These are phyloP conservation scores for Clivina fossor DNA, from an alignment of 2,888 invertebrate species.

Conservation along the genomic window DNA sequence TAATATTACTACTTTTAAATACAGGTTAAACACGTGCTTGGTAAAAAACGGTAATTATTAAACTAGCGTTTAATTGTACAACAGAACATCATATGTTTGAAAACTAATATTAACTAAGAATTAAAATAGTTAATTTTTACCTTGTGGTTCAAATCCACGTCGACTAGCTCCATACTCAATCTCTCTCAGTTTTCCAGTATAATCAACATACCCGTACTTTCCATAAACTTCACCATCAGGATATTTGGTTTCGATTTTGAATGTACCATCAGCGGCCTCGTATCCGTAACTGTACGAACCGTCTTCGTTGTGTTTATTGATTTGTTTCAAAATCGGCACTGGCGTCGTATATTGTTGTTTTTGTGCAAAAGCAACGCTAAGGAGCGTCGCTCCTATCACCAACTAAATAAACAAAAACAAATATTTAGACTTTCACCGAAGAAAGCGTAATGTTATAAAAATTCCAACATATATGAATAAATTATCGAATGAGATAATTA, in stretches of 20 bases:
- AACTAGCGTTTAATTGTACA: no score
- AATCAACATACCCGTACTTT: conserved; percentile 88
- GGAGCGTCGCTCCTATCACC: conserved; percentile 46
- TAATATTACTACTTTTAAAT: no score
- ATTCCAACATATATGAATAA: no score
- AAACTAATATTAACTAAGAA: no score
- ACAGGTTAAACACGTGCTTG: no score
- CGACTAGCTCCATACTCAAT: conserved; percentile 84
- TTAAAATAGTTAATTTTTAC: conserved; percentile 56
- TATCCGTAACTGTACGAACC: conserved; percentile 88
- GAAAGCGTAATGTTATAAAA: no score
- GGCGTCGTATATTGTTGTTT: conserved; percentile 68
- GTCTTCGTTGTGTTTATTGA: conserved; percentile 83
- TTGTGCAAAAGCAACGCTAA: conserved; percentile 45
- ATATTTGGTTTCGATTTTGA: conserved; percentile 86
- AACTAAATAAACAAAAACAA: conserved; percentile 45
- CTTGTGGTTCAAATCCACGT: conserved; percentile 80
- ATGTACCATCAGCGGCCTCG: conserved; percentile 83
- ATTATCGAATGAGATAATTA: no score
- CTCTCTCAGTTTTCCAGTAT: conserved; percentile 71
- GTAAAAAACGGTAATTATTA: no score
- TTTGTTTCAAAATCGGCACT: conserved; percentile 79
- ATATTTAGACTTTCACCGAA: no score
- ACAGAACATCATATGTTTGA: no score
- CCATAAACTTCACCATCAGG: conserved; percentile 82